A percentile compares a stretch with the other conserved stretches of the same genome.
These are phyloP conservation scores for Ceratina australensis DNA, from an alignment of 1,140 invertebrate genomes.

Conservation along the genomic window DNA sequence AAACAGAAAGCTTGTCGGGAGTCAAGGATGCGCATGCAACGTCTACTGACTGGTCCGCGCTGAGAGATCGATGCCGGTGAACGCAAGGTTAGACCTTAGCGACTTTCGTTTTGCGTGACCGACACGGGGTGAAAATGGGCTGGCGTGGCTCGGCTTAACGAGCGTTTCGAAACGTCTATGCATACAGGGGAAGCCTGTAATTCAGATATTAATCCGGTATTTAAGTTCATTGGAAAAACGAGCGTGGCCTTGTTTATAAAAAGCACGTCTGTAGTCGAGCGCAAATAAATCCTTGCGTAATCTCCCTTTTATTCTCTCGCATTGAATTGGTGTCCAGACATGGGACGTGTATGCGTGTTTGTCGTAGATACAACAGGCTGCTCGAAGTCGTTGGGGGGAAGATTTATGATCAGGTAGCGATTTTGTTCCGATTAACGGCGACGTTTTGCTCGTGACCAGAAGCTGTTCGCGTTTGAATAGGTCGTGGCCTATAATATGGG, in stretches of 20 bases:
- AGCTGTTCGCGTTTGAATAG: background rate
- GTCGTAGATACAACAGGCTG: background rate
- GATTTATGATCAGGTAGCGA: slow-evolving; percentile 14
- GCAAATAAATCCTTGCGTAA: too few species aligned
- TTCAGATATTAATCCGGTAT: too few species aligned
- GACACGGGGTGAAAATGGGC: slow-evolving; percentile 26
- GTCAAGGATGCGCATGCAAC: slow-evolving; percentile 43
- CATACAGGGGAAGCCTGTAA: too few species aligned
- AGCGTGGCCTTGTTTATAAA: too few species aligned
- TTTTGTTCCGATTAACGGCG: slow-evolving; percentile 8
- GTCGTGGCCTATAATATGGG: background rate
- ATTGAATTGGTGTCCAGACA: background rate
- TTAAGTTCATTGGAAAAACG: too few species aligned
- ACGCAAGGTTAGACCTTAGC: slow-evolving; percentile 23
- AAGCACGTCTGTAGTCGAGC: too few species aligned
- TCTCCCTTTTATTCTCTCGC: too few species aligned
- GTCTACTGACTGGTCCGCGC: slow-evolving; percentile 8
- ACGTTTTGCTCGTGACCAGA: slow-evolving; percentile 1
- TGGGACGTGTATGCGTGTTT: background rate
- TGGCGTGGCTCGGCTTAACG: slow-evolving; percentile 28
- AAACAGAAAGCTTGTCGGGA: background rate
- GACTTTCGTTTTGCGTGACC: slow-evolving; percentile 45
- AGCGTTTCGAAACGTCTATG: background rate
- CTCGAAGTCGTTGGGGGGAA: background rate
- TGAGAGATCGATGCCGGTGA: slow-evolving; percentile 25